Evolutionary conservation across 1,140 invertebrate genomes (phyloP).

Genomic region (Eumaeus atala): DNA sequence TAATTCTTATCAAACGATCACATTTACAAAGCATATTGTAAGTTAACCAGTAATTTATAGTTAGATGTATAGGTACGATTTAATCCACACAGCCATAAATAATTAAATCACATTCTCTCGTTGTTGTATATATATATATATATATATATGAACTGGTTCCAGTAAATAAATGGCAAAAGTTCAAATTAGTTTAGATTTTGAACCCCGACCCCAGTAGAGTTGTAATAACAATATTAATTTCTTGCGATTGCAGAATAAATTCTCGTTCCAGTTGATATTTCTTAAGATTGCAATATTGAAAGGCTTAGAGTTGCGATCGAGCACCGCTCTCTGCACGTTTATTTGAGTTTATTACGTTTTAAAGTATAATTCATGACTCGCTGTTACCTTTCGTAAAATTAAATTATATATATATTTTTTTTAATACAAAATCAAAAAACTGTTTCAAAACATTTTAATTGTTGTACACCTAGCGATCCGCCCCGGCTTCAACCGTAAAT

Average conservation of each 20-base stretch:
- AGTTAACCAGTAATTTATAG: too few relatives aligned
- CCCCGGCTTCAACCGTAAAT: too few relatives aligned
- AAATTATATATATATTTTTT: too few relatives aligned
- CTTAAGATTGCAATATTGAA: conserved; percentile 39
- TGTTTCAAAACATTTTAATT: too few relatives aligned
- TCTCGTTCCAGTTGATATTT: conserved; percentile 35
- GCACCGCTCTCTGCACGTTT: conserved; percentile 28
- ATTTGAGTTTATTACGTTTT: conserved; percentile 18
- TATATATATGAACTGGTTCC: neutral
- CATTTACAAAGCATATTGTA: too few relatives aligned
- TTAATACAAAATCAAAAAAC: too few relatives aligned
- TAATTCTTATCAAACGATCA: too few relatives aligned
- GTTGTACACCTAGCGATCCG: too few relatives aligned
- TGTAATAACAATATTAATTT: conserved; percentile 33
- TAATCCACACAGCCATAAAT: too few relatives aligned
- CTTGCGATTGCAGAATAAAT: conserved; percentile 28
- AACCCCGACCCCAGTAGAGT: conserved; percentile 10
- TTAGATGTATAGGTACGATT: too few relatives aligned
- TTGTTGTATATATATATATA: conserved; percentile 4
- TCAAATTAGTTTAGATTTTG: conserved; percentile 10
- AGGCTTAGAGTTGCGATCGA: conserved; percentile 26
- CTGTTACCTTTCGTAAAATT: too few relatives aligned
- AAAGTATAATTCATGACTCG: neutral
- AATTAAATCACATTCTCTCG: too few relatives aligned
- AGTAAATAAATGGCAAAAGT: conserved; percentile 9